Conservation (phyloP, 1,140 invertebrate genomes). For the Pachyrhynchus sulphureomaculatus region DNA sequence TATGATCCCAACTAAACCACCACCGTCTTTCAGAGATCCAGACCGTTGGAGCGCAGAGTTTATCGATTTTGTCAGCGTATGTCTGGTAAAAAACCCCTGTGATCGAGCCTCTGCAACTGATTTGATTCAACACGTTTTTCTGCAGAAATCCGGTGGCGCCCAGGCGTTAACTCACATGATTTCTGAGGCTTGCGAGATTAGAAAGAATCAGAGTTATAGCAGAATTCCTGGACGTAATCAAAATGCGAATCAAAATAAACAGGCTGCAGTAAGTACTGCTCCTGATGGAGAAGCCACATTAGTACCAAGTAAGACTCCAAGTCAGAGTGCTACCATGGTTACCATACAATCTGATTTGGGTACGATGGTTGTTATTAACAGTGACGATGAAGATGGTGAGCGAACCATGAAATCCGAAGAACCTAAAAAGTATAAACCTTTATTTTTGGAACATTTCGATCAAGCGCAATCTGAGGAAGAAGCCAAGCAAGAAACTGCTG, state of each 20-base stretch:
- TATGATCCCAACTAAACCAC: constrained; percentile 99
- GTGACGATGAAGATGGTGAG: constrained; percentile 76
- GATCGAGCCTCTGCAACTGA: constrained; percentile 89
- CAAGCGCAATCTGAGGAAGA: constrained; percentile 76
- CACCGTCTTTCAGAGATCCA: constrained; percentile 95
- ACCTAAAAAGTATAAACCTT: constrained; percentile 80
- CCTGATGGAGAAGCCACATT: constrained; percentile 54
- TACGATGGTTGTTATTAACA: constrained; percentile 92
- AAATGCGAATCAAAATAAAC: constrained; percentile 36
- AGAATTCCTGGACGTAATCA: constrained; percentile 49
- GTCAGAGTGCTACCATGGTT: constrained; percentile 63
- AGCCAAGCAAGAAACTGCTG: neutral
- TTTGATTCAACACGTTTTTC: constrained; percentile 86
- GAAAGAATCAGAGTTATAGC: constrained; percentile 74
- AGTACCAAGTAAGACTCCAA: constrained; percentile 58
- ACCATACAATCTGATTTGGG: constrained; percentile 78
- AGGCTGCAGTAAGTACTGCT: no score
- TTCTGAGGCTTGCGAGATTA: constrained; percentile 86
- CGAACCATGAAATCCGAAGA: constrained; percentile 84
- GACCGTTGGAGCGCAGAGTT: constrained; percentile 96
- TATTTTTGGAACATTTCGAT: constrained; percentile 94
- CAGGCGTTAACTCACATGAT: constrained; percentile 88
- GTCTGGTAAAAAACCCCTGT: constrained; percentile 91
- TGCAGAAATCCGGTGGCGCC: constrained; percentile 79
- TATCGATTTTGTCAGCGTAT: constrained; percentile 96